Base-by-base conservation (phyloP, 2,797 vertebrate genomes). In the Linurgus olivaceus region DNA sequence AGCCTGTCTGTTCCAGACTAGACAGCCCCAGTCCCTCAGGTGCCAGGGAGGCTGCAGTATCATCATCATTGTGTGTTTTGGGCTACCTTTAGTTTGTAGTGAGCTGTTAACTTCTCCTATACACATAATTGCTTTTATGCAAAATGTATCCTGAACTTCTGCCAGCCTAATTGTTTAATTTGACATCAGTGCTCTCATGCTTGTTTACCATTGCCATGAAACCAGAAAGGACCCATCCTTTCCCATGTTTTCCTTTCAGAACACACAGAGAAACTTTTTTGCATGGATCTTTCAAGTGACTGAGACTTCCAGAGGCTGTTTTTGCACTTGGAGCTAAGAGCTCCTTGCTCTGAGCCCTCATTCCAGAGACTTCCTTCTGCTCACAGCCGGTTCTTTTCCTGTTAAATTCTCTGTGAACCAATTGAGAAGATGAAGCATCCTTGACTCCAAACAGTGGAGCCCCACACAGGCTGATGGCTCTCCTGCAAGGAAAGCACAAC, bases 1-100 rank as follows among this genome's bases (percentile, higher is more conserved):
- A 65, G 25, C 38, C 25, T 58, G 29, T 62, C 11, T 50, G 14
- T 13, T 35, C 37, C 57, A 70, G 19, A 18, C 5, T 2, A 11
- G 17, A 18, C 7, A 24, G 1, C 5, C 7, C 24, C 37, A 18
- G 37, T 14, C 24, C 55, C 50, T 23, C 44, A 40, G 50, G 20
- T 72, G 40, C 44, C 70, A 35, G 9, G 29, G 58, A 81, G 48
- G n/a, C 11, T 66, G n/a, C 12, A 26, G 8, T 1, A 6, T 20
- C 0, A 0, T 25, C 0, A 0, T 33, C 12, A 11, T 18, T 20
- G 50, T 18, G 23, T 13, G 35, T 28, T 68, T n/a, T 55, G 54
- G 26, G 59, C 45, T 55, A 28, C 24, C 12, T 54, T 26, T 33
- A 26, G 38, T 55, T 70, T 40, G 5, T 48, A 38, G 35, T 45